Percentiles rank a stretch among this genome's conserved stretches.
phyloP scores from a whole-genome alignment of 2,888 invertebrate species.

The Zele albiditarsus region DNA sequence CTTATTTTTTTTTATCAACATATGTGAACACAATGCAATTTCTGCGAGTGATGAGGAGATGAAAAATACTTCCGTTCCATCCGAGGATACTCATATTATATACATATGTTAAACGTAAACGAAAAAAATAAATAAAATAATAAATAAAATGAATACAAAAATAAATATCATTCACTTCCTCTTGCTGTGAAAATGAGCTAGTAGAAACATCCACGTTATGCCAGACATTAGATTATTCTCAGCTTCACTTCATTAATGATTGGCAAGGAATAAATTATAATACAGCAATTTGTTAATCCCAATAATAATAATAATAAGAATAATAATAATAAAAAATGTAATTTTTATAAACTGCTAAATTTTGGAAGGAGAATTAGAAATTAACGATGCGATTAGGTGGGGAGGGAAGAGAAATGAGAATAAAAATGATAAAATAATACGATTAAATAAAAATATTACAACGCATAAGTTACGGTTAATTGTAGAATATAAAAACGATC shows the following conservation, averaged over 20 bases:
- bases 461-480: neutral
- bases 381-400: neutral
- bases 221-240: constrained; percentile 24
- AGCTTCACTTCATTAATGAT: constrained; percentile 10
- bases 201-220: constrained; percentile 36
- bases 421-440: neutral
- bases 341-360: neutral
- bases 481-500: neutral
- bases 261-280: neutral
- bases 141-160: neutral
- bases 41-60: neutral
- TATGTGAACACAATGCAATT: neutral
- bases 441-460: neutral
- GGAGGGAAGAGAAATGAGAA: neutral
- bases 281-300: neutral
- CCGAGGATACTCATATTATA: neutral
- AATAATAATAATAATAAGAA: neutral
- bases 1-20: neutral
- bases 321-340: neutral
- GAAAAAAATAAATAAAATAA: neutral
- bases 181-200: neutral
- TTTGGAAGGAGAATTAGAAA: neutral
- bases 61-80: neutral
- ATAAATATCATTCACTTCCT: neutral
- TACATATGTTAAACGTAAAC: neutral